Conservation (phyloP, 2,888 invertebrate genomes). For the Arctia plantaginis region DNA sequence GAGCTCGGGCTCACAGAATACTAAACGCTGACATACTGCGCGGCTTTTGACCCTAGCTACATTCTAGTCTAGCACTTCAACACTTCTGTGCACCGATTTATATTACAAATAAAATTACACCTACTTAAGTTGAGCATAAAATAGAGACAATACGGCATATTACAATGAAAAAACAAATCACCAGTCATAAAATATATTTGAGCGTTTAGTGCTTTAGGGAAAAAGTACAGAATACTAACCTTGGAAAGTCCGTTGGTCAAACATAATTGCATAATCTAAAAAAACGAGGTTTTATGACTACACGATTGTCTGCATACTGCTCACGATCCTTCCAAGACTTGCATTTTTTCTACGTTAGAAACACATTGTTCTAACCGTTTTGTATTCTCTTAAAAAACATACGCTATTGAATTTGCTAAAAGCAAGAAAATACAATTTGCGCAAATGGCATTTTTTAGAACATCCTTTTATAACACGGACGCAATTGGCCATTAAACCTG, state of each 20-base stretch:
- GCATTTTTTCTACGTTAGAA: constrained; percentile 58
- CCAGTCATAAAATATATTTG: neutral
- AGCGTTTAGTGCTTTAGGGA: constrained; percentile 7
- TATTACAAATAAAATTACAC: constrained; percentile 44
- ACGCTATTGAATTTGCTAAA: constrained; percentile 59
- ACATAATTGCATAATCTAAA: constrained; percentile 35
- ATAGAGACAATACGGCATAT: neutral
- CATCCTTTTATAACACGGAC: constrained; percentile 59
- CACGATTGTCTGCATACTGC: constrained; percentile 41
- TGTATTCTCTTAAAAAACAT: constrained; percentile 51
- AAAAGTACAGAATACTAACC: constrained; percentile 18
- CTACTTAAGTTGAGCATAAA: neutral
- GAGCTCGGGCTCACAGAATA: constrained; percentile 82
- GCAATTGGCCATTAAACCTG: constrained; percentile 66
- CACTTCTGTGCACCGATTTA: constrained; percentile 75
- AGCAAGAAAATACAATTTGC: constrained; percentile 72
- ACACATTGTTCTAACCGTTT: constrained; percentile 45
- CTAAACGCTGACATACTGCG: constrained; percentile 86
- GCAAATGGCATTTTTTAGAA: constrained; percentile 77
- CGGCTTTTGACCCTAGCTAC: constrained; percentile 86
- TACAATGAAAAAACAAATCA: neutral
- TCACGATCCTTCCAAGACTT: constrained; percentile 60
- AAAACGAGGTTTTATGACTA: constrained; percentile 35
- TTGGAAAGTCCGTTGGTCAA: constrained; percentile 31
- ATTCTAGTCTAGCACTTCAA: constrained; percentile 83